These are phyloP conservation scores for Lampris incognitus DNA, from an alignment of 2,113 vertebrate genomes.

Conservation along the genomic window DNA sequence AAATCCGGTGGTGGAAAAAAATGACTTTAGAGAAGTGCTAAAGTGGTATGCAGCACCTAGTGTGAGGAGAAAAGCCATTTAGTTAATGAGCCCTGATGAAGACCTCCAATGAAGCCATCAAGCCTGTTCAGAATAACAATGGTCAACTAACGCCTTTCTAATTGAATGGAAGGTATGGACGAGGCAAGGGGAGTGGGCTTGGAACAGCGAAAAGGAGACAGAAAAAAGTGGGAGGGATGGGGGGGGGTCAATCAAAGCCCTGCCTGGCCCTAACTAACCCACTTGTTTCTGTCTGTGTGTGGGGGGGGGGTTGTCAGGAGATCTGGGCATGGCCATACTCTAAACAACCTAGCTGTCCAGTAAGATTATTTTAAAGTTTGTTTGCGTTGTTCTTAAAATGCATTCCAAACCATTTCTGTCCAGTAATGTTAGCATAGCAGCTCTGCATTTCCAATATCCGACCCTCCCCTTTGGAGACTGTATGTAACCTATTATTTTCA, in stretches of 20 bases:
- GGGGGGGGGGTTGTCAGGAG: constrained; percentile 51
- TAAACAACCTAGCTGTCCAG: constrained; percentile 57
- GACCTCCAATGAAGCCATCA: constrained; percentile 87
- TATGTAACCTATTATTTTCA: too few relatives aligned
- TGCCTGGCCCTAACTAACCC: constrained; percentile 82
- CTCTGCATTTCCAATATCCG: neutral
- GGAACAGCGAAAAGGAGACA: constrained; percentile 77
- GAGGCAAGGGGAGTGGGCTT: constrained; percentile 70
- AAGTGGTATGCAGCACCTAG: constrained; percentile 60
- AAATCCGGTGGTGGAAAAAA: constrained; percentile 54
- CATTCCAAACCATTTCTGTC: neutral
- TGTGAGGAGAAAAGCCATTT: constrained; percentile 77
- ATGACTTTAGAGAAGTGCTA: constrained; percentile 53
- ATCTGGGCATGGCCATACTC: constrained; percentile 63
- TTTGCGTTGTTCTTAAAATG: constrained; percentile 47
- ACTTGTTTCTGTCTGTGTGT: constrained; percentile 61
- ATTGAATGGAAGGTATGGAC: constrained; percentile 83
- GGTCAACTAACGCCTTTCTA: constrained; percentile 85
- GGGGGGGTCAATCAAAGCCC: constrained; percentile 78
- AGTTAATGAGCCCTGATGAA: constrained; percentile 84
- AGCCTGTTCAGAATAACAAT: constrained; percentile 85
- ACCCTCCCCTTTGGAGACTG: neutral
- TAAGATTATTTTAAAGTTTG: constrained; percentile 68
- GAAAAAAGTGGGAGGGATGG: constrained; percentile 44
- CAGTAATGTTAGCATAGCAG: constrained; percentile 5